These are phyloP conservation scores for Dufourea novaeangliae DNA, from an alignment of 1,140 invertebrate genomes.

Conservation along the genomic window DNA sequence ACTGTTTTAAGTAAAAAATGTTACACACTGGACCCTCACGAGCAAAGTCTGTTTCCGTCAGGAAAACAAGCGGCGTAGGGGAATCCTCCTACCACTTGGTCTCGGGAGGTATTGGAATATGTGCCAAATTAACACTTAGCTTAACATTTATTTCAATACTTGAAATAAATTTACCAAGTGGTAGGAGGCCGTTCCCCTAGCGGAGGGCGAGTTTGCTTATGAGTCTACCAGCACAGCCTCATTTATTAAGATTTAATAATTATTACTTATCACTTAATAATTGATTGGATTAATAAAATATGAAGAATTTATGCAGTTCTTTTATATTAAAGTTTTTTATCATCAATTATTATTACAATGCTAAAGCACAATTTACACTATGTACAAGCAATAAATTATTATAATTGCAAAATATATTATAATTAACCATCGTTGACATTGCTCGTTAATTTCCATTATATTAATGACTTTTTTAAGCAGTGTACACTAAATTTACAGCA, in stretches of 20 bases:
- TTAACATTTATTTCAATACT: no score
- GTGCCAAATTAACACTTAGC: no score
- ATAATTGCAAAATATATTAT: conserved; percentile 66
- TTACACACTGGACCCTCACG: no score
- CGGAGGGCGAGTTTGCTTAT: no score
- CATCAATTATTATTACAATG: conserved; percentile 66
- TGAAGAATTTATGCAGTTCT: conserved; percentile 50
- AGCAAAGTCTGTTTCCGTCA: no score
- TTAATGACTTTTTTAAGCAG: conserved; percentile 11
- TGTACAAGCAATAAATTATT: conserved; percentile 75
- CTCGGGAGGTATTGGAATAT: no score
- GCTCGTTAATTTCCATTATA: conserved; percentile 25
- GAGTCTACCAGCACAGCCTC: conserved; percentile 47
- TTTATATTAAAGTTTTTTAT: no score
- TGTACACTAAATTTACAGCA: conserved; percentile 5
- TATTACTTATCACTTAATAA: no score
- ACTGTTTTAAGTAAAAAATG: not conserved
- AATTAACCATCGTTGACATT: conserved; percentile 41
- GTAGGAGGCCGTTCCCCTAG: no score
- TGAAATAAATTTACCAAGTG: no score
- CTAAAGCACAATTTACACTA: conserved; percentile 72
- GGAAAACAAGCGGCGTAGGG: no score
- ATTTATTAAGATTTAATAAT: conserved; percentile 51
- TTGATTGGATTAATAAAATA: conserved; percentile 58
- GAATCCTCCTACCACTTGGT: no score